Evolutionary conservation across 53 echinoderm and acorn worm genomes (phyloP).

Genomic region (Stichopus horrens): DNA sequence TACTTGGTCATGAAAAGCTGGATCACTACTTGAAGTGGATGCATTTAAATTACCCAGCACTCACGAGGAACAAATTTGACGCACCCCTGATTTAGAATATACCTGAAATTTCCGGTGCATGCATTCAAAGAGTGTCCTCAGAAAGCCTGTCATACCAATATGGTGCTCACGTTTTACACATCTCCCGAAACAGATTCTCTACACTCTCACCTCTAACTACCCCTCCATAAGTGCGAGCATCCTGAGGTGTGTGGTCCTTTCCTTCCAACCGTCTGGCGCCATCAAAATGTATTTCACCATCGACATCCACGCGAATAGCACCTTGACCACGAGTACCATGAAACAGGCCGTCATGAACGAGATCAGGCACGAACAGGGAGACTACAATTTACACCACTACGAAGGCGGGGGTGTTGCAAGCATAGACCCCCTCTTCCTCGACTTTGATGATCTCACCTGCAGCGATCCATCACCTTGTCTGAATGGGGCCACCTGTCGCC

Average conservation of each 20-base stretch:
- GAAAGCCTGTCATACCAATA: too few species aligned
- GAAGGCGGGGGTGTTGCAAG: not conserved
- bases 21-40: too few species aligned
- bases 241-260: not conserved
- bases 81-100: too few species aligned
- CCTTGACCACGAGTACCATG: not conserved
- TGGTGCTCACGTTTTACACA: not conserved
- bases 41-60: too few species aligned
- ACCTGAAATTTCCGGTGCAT: too few species aligned
- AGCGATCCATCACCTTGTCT: not conserved
- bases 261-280: slow-evolving; percentile 7
- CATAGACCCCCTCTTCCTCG: not conserved
- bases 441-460: slow-evolving; percentile 5
- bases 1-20: too few species aligned
- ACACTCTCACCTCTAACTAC: not conserved
- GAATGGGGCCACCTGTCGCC: not conserved
- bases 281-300: not conserved
- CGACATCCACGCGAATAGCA: not conserved
- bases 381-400: not conserved
- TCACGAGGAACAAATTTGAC: too few species aligned
- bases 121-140: too few species aligned
- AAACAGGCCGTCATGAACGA: not conserved
- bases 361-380: not conserved
- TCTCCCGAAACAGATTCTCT: not conserved
- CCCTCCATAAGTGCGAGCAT: slow-evolving; percentile 3